Evolutionary conservation across 53 echinoderm and acorn worm genomes (phyloP), one percentile per base, ranked within the genome.

Genomic region (Pentamera pediparva): DNA sequence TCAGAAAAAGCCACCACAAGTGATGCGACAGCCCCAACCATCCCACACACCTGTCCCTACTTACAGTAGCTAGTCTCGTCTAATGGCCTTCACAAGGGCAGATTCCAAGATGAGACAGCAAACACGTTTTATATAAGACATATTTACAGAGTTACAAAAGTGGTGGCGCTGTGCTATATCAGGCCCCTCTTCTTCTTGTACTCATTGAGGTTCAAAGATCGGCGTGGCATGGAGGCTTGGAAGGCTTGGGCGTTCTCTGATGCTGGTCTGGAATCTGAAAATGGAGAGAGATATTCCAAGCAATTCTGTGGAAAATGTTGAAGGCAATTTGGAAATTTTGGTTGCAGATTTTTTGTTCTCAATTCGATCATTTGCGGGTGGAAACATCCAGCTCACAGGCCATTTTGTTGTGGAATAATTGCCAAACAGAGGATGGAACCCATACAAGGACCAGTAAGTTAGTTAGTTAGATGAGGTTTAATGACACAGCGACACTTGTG

Each of bases 141-240:
- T 45, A 45, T 15, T 57, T 57, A 57, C 58, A 57, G 9, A 57
- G 58, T 32, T 31, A 57, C 58, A 57, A 57, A 18, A 65, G 8
- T 22, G 43, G 67, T 4, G n/a, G 43, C 29, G 25, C 30, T 15
- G 26, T 55, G 71, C 77, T 87, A 95, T 73, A 95, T 95, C 21
- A 95, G 83, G 25, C 96, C 96, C 32, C 96, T 50, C 85, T 87
- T 95, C 88, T 95, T 95, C 65, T 95, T 95, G 81, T 95, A 95
- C 45, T 95, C 96, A 50, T 87, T 79, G 34, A 94, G 69, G 79
- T 94, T 94, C 1, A 94, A 80, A 26, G 94, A 94, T 26, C 94
- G 61, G 38, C 86, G 61, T 24, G 96, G 91, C 20, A 87, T 83
- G 26, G 83, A 82, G 15, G 82, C 79, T 22, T 61, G 61, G 18